A percentile compares a stretch with the other conserved stretches of the same genome.
Evolutionary conservation across 2,113 vertebrate species (phyloP).

Genomic region (Sminthopsis crassicaudata): DNA sequence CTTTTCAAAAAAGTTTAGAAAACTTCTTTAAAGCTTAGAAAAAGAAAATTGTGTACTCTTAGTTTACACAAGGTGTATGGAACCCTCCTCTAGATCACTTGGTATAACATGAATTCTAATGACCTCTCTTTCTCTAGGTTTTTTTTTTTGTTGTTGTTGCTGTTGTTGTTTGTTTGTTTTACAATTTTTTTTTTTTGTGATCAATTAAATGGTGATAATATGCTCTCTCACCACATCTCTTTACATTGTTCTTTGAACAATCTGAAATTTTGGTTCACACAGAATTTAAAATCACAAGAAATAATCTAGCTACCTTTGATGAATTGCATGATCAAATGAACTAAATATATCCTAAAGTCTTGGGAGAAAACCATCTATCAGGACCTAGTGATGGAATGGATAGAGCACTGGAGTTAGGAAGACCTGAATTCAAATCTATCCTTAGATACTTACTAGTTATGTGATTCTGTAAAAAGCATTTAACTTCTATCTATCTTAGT

Average conservation of each 20-base stretch:
- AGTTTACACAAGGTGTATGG: background rate
- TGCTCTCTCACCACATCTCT: background rate
- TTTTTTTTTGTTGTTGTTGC: too few relatives aligned
- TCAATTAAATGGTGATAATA: background rate
- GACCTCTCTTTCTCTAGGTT: background rate
- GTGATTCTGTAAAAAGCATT: background rate
- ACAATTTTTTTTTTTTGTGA: background rate
- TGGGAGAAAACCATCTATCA: background rate
- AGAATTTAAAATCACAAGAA: background rate
- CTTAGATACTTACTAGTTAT: background rate
- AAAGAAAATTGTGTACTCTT: background rate
- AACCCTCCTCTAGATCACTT: background rate
- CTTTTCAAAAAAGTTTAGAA: background rate
- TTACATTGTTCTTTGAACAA: background rate
- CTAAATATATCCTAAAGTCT: background rate
- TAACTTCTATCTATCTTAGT: background rate
- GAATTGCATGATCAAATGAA: background rate
- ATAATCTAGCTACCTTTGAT: background rate
- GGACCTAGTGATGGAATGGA: background rate
- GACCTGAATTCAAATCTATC: background rate
- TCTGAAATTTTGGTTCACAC: background rate
- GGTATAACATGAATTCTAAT: background rate
- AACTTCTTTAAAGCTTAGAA: too few relatives aligned
- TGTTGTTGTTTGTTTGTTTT: background rate
- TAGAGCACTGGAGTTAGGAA: background rate